These are phyloP conservation scores for Diarsia brunnea DNA, from an alignment of 2,888 invertebrate species.

Conservation along the genomic window DNA sequence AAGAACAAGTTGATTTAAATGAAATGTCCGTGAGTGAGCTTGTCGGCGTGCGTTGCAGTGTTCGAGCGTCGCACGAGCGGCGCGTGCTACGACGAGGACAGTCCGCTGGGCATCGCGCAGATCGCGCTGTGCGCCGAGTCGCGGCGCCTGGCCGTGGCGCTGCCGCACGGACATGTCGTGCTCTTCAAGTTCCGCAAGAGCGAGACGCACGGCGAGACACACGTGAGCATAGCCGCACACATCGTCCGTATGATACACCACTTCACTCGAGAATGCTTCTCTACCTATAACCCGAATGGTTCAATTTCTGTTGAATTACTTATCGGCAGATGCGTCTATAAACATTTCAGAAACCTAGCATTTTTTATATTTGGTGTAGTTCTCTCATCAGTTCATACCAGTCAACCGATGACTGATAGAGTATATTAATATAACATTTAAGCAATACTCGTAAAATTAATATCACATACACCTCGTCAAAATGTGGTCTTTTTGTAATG, in stretches of 20 bases:
- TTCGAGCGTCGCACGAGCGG: conserved; percentile 80
- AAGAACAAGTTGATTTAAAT: no score
- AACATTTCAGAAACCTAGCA: neutral
- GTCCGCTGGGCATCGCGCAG: conserved; percentile 97
- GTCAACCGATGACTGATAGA: neutral
- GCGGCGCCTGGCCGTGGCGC: conserved; percentile 95
- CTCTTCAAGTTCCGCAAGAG: conserved; percentile 98
- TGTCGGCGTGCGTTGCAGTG: conserved; percentile 70
- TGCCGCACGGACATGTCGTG: conserved; percentile 97
- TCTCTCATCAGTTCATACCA: neutral
- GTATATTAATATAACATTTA: neutral
- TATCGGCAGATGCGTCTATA: neutral
- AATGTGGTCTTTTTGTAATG: no score
- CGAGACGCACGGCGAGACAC: conserved; percentile 95
- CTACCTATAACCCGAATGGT: neutral
- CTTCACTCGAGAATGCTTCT: neutral
- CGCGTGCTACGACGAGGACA: conserved; percentile 91
- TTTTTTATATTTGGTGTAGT: neutral
- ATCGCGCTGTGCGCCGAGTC: conserved; percentile 98
- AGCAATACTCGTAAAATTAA: neutral
- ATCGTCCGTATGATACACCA: neutral
- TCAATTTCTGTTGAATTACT: neutral
- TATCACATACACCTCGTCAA: neutral
- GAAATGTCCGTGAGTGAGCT: neutral
- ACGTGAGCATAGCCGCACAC: conserved; percentile 85